Evolutionary conservation across 2,888 invertebrate genomes (phyloP).

Genomic region (Rhagium mordax): DNA sequence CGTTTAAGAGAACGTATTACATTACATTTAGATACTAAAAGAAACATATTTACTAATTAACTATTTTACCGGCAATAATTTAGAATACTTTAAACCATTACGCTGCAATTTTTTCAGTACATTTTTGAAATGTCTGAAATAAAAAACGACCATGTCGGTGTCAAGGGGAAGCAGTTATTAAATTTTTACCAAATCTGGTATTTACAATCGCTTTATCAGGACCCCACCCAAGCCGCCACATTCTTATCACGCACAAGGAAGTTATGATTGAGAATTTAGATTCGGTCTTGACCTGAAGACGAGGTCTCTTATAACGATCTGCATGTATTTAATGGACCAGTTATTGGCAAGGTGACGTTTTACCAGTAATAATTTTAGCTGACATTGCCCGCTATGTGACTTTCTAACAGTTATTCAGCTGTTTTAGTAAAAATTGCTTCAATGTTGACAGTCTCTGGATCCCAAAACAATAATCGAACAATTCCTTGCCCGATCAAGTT

Average conservation of each 20-base stretch:
- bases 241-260: not conserved
- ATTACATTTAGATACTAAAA: too few relatives aligned
- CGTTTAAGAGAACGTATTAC: too few relatives aligned
- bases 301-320: not conserved
- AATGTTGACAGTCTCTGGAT: too few relatives aligned
- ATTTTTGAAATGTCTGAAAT: not conserved
- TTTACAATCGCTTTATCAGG: not conserved
- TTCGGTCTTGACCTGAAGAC: slow-evolving; percentile 18
- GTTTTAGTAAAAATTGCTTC: too few relatives aligned
- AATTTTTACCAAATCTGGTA: slow-evolving; percentile 1
- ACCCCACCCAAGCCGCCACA: not conserved
- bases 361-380: too few relatives aligned
- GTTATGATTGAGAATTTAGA: not conserved
- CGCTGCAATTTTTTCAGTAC: not conserved
- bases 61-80: too few relatives aligned
- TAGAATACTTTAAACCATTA: not conserved
- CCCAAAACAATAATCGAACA: too few relatives aligned
- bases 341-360: not conserved
- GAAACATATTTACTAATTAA: too few relatives aligned
- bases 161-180: not conserved
- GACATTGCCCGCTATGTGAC: too few relatives aligned
- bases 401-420: too few relatives aligned
- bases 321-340: not conserved
- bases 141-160: not conserved
- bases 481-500: too few relatives aligned